Conservation (phyloP, 1,140 invertebrate genomes). For the Acromyrmex charruanus region DNA sequence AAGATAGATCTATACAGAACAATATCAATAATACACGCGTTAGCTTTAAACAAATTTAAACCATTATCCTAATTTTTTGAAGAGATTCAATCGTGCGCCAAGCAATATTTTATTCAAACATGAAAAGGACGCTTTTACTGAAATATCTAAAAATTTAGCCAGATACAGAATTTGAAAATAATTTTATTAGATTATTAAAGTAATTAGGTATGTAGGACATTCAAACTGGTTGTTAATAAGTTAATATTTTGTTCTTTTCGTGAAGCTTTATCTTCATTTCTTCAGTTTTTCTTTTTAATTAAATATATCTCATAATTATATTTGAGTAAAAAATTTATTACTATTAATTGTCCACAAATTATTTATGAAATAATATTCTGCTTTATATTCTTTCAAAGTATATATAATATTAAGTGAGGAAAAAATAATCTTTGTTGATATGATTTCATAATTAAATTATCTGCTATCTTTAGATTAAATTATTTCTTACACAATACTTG, state of each 20-base stretch:
- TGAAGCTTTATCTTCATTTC: neutral
- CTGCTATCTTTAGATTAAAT: neutral
- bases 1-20: neutral
- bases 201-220: no score
- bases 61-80: neutral
- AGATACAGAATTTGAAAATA: no score
- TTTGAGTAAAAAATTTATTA: neutral
- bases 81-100: neutral
- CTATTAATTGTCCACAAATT: neutral
- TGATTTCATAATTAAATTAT: constrained; percentile 6
- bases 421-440: neutral
- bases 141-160: no score
- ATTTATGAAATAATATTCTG: neutral
- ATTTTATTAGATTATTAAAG: no score
- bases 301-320: neutral
- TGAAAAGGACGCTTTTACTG: no score
- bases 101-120: neutral
- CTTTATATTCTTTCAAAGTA: neutral
- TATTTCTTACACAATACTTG: neutral
- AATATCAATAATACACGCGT: neutral
- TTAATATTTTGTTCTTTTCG: neutral
- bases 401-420: neutral
- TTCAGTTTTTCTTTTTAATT: neutral
- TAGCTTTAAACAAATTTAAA: neutral
- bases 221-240: no score